Evolutionary conservation across 2,113 vertebrate species (phyloP), one percentile per base, ranked within the genome.

Genomic region (Cyrtonyx montezumae): DNA sequence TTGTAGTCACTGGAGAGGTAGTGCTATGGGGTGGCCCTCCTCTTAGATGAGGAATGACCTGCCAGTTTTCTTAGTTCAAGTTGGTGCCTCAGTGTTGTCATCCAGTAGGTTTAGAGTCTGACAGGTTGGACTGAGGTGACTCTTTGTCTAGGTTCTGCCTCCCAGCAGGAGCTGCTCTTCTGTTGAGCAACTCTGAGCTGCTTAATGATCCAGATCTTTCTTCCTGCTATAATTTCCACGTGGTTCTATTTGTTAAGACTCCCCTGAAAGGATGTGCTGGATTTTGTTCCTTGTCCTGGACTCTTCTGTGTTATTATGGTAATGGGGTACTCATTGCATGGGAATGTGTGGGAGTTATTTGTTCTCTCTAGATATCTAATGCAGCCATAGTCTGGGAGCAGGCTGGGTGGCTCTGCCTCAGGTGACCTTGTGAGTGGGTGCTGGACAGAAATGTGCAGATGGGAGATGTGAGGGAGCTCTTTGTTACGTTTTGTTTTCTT

Each of bases 401-500:
- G 80, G 48, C 66, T 76, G 78, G 25, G 66, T 94, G 88, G 70
- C 77, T 89, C 81, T 77, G 73, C 42, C 65, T 80, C 28, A 8
- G 23, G 61, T 91, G 84, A 84, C 51, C 73, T 81, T 67, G 25
- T 69, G 76, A 85, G 79, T 93, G 84, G 70, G 45, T 1, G 67
- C 78, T 79, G 67, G 63, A 76, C 40, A 48, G 73, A 81, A 73
- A 8, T 79, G 49, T 51, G 63, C 49, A 79, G 80, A 34, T 81
- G 74, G 48, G 37, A 86, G 56, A 79, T 58, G 40, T 2, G 5
- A 69, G 89, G 42, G 59, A 91, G 26, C 55, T 30, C 62, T 91
- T 91, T 65, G 77, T 88, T 80, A 70, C 42, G 49, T 77, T 40
- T 45, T 77, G 75, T 94, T 91, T 89, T 87, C 74, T 79, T 87